Evolutionary conservation across 2,888 invertebrate genomes (phyloP), one percentile per base, ranked within the genome.

Genomic region (Terebella lapidaria): DNA sequence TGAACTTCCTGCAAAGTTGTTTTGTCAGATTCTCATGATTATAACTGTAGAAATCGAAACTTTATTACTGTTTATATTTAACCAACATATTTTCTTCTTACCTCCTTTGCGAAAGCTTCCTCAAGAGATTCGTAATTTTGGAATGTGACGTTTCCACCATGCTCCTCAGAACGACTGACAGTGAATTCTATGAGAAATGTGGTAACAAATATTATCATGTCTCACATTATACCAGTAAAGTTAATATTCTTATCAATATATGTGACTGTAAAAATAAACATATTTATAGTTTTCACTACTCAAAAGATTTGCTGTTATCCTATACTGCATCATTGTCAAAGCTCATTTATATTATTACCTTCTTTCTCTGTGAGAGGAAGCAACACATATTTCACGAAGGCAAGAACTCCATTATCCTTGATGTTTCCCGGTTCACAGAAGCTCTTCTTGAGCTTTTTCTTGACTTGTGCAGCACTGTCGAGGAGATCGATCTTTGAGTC

Each of bases 401-500:
- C 88, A 28, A 99, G 83, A 3, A 99, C 85, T 20, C 97, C 97
- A 84, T 99, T 99, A 64, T 96, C 94, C 63, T 87, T 85, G 56
- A 92, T 86, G 76, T 95, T 95, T 47, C 95, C 94, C 1, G 94
- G 76, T 62, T 81, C 80, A 75, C 81, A 82, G 67, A 80, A 79
- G 1, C 81, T 81, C 57, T 74, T 77, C 80, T 94, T 94, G 46
- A 97, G 81, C 82, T 97, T 97, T 83, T 91, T 92, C 80, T 93
- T 94, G 0, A 99, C 42, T 24, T n/a, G 18, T 24, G 56, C 53
- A 18, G 56, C 88, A 57, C 89, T 87, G 76, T 99, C 99, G 24
- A 99, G 83, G 27, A 99, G 83, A 83, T 99, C 99, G 72, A 99
- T 99, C 84, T 99, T 99, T 49, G 95, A 95, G 69, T 97, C 95